Base-by-base conservation (phyloP, 2,113 vertebrate species). In the Chiloscyllium plagiosum region DNA sequence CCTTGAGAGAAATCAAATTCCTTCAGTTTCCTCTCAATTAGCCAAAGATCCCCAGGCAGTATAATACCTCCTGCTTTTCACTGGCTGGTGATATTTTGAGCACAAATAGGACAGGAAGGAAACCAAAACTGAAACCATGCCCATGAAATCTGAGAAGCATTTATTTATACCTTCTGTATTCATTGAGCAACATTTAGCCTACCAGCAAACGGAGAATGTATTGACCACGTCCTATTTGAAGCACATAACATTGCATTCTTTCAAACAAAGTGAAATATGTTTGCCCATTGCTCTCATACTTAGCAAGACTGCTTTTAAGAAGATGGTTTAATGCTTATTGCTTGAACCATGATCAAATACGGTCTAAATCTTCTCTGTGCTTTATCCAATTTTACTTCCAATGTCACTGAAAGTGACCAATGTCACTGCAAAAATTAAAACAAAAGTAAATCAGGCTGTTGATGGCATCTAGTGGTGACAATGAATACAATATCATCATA, bases 341-440 rank as follows among this genome's bases (percentile, higher is more conserved):
- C 33, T n/a, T 37, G 76, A n/a, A 12, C 3, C 33, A 80, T 37
- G 76, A 78, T 78, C 20, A 3, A 78, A 15, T n/a, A 37, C 33
- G 17, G n/a, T 80, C 2, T 80, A 33, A 80, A 3, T n/a, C 76
- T 80, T 15, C 33, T 0, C 76, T 80, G 76, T 15, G 76, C 15
- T 80, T 80, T 80, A n/a, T 80, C 76, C 76, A 80, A 80, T 80
- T 80, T 80, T 80, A 80, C 76, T 80, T 80, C n/a, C 76, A 80
- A 37, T 37, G n/a, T 47, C 42, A 47, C 42, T 47, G 76, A 80
- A 37, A 80, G 76, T 17, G 76, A 37, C 76, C 76, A 3, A 1
- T n/a, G 33, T 37, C n/a, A n/a, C 76, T 37, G 76, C 33, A n/a
- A 80, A n/a, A 15, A 33, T 10, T 72, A 76, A 33, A n/a, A 37